Evolutionary conservation across 2,888 invertebrate species (phyloP).

Genomic region (Carabus problematicus): DNA sequence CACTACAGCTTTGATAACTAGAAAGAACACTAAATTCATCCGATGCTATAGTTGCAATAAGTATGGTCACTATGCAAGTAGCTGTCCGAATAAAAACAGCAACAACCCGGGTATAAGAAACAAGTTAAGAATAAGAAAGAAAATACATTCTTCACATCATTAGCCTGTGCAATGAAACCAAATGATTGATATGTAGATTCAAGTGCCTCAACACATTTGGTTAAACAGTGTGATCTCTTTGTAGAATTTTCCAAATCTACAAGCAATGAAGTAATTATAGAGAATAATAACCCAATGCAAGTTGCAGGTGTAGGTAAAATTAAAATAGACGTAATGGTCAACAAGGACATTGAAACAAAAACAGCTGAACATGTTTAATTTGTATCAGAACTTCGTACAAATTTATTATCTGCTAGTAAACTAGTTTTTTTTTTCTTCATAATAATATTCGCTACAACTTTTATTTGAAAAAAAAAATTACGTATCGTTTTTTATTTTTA

Average conservation of each 20-base stretch:
- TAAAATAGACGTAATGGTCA: constrained; percentile 15
- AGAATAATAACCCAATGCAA: too few species aligned
- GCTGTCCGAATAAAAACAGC: constrained; percentile 24
- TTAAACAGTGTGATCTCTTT: constrained; percentile 9
- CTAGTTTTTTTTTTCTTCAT: too few species aligned
- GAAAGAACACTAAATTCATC: too few species aligned
- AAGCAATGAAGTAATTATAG: not conserved
- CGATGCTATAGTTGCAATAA: constrained; percentile 40
- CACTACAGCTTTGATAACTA: too few species aligned
- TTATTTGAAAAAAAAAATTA: too few species aligned
- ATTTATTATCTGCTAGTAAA: constrained; percentile 45
- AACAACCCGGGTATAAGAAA: too few species aligned
- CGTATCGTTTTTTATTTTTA: too few species aligned
- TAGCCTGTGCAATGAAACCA: constrained; percentile 4
- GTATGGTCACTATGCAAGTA: constrained; percentile 33
- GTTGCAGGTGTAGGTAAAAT: not conserved
- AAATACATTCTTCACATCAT: too few species aligned
- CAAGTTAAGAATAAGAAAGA: too few species aligned
- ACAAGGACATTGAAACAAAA: constrained; percentile 15
- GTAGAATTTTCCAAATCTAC: constrained; percentile 1
- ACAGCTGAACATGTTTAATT: constrained; percentile 42
- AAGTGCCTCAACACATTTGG: constrained; percentile 44
- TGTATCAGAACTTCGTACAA: constrained; percentile 44
- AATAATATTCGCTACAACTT: too few species aligned
- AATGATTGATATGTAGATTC: constrained; percentile 44